These are phyloP conservation scores for Drosophila neoperkinsi DNA, from an alignment of 2,888 invertebrate genomes.

Conservation along the genomic window DNA sequence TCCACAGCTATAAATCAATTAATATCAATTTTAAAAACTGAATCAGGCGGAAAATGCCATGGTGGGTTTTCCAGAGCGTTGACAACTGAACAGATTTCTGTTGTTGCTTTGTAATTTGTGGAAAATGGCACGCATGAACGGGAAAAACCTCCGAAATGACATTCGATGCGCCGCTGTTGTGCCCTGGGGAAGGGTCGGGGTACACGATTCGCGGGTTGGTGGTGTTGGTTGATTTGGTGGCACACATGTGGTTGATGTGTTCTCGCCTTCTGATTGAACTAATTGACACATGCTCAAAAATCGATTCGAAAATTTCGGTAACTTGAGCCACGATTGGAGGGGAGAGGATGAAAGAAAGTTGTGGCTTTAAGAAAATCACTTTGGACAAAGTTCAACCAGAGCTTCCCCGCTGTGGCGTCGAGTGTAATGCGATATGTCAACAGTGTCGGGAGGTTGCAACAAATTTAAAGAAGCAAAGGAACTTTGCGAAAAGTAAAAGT, in stretches of 20 bases:
- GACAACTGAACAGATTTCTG: constrained; percentile 33
- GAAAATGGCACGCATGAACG: constrained; percentile 36
- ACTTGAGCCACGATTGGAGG: constrained; percentile 36
- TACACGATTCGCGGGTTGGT: constrained; percentile 13
- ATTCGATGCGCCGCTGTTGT: constrained; percentile 35
- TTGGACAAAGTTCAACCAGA: constrained; percentile 29
- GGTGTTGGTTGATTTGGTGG: constrained; percentile 32
- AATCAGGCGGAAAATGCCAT: constrained; percentile 5
- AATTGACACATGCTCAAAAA: constrained; percentile 73
- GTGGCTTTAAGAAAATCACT: constrained; percentile 29
- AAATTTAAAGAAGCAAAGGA: constrained; percentile 66
- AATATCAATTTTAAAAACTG: constrained; percentile 44
- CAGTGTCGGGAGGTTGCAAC: constrained; percentile 60
- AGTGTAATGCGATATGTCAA: constrained; percentile 82
- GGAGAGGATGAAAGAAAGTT: background rate
- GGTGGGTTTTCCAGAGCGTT: constrained; percentile 10
- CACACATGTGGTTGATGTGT: constrained; percentile 68
- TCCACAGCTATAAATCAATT: constrained; percentile 47
- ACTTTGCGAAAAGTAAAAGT: constrained; percentile 73
- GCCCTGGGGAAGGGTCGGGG: constrained; percentile 23
- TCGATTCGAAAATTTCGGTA: constrained; percentile 51
- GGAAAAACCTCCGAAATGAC: constrained; percentile 38
- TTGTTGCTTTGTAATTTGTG: constrained; percentile 14
- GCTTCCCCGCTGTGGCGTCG: constrained; percentile 13
- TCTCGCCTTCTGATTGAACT: constrained; percentile 69